A percentile compares a stretch with the other conserved stretches of the same genome.
Conservation (phyloP, 2,113 vertebrate genomes). For the Eclectus roratus region DNA sequence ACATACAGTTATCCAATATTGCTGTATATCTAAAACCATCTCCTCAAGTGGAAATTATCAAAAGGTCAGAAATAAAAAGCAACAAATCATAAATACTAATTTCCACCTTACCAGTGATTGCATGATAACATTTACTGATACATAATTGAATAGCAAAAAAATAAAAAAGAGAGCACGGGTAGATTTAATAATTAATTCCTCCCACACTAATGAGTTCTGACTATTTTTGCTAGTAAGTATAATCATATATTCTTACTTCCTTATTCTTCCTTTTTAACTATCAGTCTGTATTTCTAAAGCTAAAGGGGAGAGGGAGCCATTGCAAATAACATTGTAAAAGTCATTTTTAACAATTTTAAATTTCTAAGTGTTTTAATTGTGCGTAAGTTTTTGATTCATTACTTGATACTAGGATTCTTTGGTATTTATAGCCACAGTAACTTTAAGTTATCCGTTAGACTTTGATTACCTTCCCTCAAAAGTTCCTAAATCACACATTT, state of each 20-base stretch:
- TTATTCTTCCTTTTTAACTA: slow-evolving; percentile 16
- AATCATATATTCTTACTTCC: slow-evolving; percentile 23
- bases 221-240: slow-evolving; percentile 40
- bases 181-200: slow-evolving; percentile 72
- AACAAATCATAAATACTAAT: slow-evolving; percentile 72
- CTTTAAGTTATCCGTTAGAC: neutral
- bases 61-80: slow-evolving; percentile 73
- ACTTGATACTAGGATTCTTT: neutral
- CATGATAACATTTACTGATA: slow-evolving; percentile 67
- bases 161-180: slow-evolving; percentile 26
- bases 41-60: slow-evolving; percentile 61
- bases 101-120: slow-evolving; percentile 65
- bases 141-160: slow-evolving; percentile 69
- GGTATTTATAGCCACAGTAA: neutral
- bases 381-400: neutral
- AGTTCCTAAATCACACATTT: neutral
- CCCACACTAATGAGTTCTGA: slow-evolving; percentile 67
- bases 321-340: neutral
- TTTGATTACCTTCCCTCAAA: neutral
- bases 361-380: neutral
- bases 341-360: neutral
- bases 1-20: neutral
- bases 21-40: neutral
- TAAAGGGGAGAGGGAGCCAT: neutral
- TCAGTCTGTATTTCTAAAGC: slow-evolving; percentile 1